phyloP scores from a whole-genome alignment of 2,113 vertebrate species.

The Clarias macrocephalus region DNA sequence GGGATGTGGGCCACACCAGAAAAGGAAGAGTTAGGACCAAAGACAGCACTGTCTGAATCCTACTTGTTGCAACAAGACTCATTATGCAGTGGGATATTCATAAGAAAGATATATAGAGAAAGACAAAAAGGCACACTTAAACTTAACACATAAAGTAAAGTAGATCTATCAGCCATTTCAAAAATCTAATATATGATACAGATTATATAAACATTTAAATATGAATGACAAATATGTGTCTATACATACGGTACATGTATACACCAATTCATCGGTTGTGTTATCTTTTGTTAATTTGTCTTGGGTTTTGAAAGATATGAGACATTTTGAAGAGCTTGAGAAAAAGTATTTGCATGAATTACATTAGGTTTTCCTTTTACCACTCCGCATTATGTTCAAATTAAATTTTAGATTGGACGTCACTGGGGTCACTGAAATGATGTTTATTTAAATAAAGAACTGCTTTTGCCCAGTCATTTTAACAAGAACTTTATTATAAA shows the following conservation, averaged over 20 bases:
- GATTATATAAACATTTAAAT: not conserved
- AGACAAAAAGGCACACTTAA: conserved; percentile 22
- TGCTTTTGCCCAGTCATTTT: not conserved
- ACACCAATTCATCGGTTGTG: not conserved
- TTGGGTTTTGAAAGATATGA: not conserved
- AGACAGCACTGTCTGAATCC: conserved; percentile 43
- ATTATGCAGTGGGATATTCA: conserved; percentile 46
- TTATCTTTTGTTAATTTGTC: not conserved
- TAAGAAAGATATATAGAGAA: not conserved
- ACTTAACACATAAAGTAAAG: not conserved
- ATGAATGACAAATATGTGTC: too few species aligned
- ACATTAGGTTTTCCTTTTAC: not conserved
- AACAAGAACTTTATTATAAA: not conserved
- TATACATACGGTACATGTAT: not conserved
- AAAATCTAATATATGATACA: not conserved
- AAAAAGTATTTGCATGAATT: not conserved
- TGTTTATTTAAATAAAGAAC: not conserved
- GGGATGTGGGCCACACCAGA: conserved; percentile 43
- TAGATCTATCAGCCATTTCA: not conserved
- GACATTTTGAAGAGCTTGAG: not conserved
- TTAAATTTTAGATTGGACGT: not conserved
- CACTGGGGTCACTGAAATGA: not conserved
- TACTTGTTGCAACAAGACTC: conserved; percentile 23
- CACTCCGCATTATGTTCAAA: not conserved
- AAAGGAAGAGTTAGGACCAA: conserved; percentile 38